Base-by-base conservation (phyloP, 1,140 invertebrate genomes). In the Bombus pyrosoma region DNA sequence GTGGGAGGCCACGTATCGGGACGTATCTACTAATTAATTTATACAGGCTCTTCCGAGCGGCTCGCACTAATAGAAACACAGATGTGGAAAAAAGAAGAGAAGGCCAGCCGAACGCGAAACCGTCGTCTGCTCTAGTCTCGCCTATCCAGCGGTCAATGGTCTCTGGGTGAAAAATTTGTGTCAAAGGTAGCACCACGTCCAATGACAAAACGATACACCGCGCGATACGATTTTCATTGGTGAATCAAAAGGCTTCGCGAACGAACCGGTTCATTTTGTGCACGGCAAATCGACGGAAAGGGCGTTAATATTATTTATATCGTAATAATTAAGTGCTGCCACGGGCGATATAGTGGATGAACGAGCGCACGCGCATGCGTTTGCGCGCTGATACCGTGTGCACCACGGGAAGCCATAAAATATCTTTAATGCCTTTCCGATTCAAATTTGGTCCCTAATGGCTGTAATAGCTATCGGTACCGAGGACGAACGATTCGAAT, bases 241-340 rank as follows among this genome's bases (percentile, higher is more conserved):
- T n/a, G n/a, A 62, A 62, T 12, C 28, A 1, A 62, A 4, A 37
- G 18, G 34, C 71, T 59, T n/a, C 9, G 1, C 74, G 75, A 62
- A 34, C n/a, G 1, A 57, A 37, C 37, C 57, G 62, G 25, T 68
- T 5, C 25, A 2, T 68, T 68, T 68, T 25, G 22, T 68, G 64
- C 53, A 43, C 59, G 59, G 62, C 69, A 68, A 82, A 90, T 83
- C 88, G 85, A 89, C 83, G 89, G 86, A 87, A 91, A 71, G 87
- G 90, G 91, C 89, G 89, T 92, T 92, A 92, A 92, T 92, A 90
- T 92, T 92, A 92, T 92, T 92, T 92, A 92, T 92, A 91, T 90
- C 86, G 87, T n/a, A n/a, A 89, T 92, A 92, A 92, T 92, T 91
- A 91, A 92, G 89, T 73, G 85, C 71, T 66, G 87, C 87, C 90